Conservation (phyloP, 2,888 invertebrate species). For the Muscina levida region DNA sequence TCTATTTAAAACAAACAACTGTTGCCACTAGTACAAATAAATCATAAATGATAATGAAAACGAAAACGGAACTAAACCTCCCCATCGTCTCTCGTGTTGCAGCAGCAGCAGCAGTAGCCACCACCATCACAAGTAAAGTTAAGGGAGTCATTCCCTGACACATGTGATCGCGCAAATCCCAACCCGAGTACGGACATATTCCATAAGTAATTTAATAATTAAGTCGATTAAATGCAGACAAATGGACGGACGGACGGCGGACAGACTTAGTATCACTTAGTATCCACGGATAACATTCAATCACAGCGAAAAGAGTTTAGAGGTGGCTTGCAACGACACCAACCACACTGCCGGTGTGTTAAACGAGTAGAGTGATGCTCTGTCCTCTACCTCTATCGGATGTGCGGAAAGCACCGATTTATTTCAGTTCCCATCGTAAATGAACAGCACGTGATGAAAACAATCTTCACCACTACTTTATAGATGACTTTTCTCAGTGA, state of each 20-base stretch:
- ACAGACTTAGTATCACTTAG: conserved; percentile 11
- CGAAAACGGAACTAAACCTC: neutral
- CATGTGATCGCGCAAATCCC: neutral
- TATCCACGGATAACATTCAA: neutral
- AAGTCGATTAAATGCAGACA: conserved; percentile 42
- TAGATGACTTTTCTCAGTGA: too few species aligned
- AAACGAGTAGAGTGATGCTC: neutral
- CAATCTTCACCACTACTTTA: too few species aligned
- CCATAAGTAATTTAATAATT: conserved; percentile 59
- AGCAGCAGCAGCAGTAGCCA: too few species aligned
- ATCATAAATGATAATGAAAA: neutral
- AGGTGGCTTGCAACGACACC: neutral
- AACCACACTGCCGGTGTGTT: neutral
- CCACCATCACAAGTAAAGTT: too few species aligned
- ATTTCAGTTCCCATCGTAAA: neutral
- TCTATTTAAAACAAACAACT: conserved; percentile 20
- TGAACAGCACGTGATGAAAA: neutral
- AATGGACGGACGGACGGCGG: neutral
- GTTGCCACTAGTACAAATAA: conserved; percentile 10
- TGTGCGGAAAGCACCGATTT: conserved; percentile 21
- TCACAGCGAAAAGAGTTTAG: neutral
- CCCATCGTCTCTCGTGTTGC: too few species aligned
- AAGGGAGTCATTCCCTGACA: too few species aligned
- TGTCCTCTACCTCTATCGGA: neutral
- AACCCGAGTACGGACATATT: conserved; percentile 11